A percentile compares a stretch with the other conserved stretches of the same genome.
phyloP scores from a whole-genome alignment of 2,113 vertebrate species.

The Labeo catla region DNA sequence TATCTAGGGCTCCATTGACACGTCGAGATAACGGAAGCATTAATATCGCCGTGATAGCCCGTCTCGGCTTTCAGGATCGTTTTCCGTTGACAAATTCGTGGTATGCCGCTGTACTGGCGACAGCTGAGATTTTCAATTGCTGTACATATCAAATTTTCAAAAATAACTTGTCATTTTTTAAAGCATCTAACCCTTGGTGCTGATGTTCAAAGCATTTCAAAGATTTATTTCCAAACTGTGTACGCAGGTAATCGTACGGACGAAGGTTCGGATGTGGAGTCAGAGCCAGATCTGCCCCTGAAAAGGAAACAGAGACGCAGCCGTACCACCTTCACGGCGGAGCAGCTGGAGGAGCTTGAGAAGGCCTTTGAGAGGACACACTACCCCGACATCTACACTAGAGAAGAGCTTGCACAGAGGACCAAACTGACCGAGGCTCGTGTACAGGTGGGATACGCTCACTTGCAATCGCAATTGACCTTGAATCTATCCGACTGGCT shows the following conservation, averaged over 20 bases:
- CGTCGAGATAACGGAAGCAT: conserved; percentile 54
- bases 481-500: neutral
- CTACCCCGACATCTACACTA: conserved; percentile 98
- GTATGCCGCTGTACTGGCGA: neutral
- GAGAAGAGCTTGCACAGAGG: conserved; percentile 96
- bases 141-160: neutral
- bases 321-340: conserved; percentile 95
- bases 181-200: neutral
- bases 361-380: conserved; percentile 98
- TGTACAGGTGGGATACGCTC: conserved; percentile 84
- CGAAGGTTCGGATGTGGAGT: conserved; percentile 94
- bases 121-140: conserved; percentile 5
- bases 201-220: neutral
- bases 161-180: neutral
- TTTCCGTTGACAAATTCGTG: neutral
- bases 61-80: conserved; percentile 19
- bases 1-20: conserved; percentile 47
- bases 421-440: conserved; percentile 96
- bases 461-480: neutral
- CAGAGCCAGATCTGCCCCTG: conserved; percentile 93
- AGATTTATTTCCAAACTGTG: neutral
- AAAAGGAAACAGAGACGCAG: conserved; percentile 98
- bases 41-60: conserved; percentile 49
- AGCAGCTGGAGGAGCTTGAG: conserved; percentile 98
- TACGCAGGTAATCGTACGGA: conserved; percentile 90